Base-by-base conservation (phyloP, 2,797 vertebrate species). In the Vireo griseus region DNA sequence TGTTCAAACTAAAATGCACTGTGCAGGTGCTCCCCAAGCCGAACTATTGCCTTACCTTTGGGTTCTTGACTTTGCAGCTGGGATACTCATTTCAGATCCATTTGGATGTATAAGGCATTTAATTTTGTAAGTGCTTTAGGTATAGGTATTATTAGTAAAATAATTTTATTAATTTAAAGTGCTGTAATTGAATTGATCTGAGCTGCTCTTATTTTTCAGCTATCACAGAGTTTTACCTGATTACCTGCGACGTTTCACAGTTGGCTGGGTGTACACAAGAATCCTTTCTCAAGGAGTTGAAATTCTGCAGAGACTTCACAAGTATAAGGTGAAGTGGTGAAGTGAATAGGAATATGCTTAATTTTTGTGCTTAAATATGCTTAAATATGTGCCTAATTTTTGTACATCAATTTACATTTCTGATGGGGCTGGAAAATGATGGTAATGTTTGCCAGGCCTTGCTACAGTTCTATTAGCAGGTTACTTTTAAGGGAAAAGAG, bases 191-290 rank as follows among this genome's bases (percentile, higher is more conserved):
- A 65, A 31, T 47, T 63, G 47, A 52, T 62, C 26, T 62, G 47
- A 85, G 42, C 37, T 88, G 47, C 48, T 80, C 22, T 88, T 81
- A 11, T 14, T 28, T 91, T 93, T 33, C 65, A 99, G 99, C 71
- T 97, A 96, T 95, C 98, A 99, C 51, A 97, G 97, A 78, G 81
- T 91, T 58, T 97, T 99, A 45, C 99, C 99, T 0, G 97, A 98
- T 71, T 99, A 98, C 69, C 97, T 99, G 93, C 98, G 99, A 8
- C 98, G 97, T 94, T 99, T 99, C 96, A 99, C 99, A 0, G 97
- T 98, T 35, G 99, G 99, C 35, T 99, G 99, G 99, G 97, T 99
- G 42, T 99, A 99, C 80, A 99, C 98, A 4, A 98, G 98, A 39
- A 98, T 99, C 86, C 96, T 98, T 85, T 99, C 98, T 55, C 98